These are phyloP conservation scores for Aviceda subcristata DNA, from an alignment of 2,113 vertebrate genomes.

Conservation along the genomic window DNA sequence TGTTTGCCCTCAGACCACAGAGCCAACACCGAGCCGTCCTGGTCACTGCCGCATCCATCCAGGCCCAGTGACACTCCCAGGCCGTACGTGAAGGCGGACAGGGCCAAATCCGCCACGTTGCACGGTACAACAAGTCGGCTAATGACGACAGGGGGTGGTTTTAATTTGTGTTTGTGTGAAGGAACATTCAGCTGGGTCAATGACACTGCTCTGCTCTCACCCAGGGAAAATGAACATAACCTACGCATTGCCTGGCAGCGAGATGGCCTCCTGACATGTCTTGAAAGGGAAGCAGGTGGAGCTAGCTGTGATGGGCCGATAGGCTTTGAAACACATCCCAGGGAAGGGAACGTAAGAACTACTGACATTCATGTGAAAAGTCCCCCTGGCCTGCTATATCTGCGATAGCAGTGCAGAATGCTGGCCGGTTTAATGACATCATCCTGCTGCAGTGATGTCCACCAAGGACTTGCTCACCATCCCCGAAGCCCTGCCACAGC, in stretches of 20 bases:
- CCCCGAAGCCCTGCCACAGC: background rate
- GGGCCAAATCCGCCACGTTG: background rate
- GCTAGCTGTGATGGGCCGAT: background rate
- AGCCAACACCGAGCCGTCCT: background rate
- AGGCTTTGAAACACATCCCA: conserved; percentile 13
- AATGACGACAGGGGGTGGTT: conserved; percentile 7
- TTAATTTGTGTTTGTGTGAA: conserved; percentile 3
- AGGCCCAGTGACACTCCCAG: background rate
- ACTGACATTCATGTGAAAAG: background rate
- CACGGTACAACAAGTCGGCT: fast-evolving
- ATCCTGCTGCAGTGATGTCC: background rate
- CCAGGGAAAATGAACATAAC: background rate
- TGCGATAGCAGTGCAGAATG: background rate
- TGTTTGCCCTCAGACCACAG: background rate
- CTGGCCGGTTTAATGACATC: background rate
- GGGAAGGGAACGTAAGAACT: background rate
- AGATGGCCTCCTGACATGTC: conserved; percentile 4
- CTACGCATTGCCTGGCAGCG: background rate
- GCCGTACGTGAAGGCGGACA: background rate
- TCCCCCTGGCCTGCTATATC: background rate
- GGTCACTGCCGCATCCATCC: background rate
- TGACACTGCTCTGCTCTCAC: background rate
- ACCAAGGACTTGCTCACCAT: background rate
- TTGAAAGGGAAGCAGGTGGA: conserved; percentile 17
- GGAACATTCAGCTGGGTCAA: background rate